Evolutionary conservation across 1,140 invertebrate species (phyloP).

Genomic region (Drosophila malerkotliana): DNA sequence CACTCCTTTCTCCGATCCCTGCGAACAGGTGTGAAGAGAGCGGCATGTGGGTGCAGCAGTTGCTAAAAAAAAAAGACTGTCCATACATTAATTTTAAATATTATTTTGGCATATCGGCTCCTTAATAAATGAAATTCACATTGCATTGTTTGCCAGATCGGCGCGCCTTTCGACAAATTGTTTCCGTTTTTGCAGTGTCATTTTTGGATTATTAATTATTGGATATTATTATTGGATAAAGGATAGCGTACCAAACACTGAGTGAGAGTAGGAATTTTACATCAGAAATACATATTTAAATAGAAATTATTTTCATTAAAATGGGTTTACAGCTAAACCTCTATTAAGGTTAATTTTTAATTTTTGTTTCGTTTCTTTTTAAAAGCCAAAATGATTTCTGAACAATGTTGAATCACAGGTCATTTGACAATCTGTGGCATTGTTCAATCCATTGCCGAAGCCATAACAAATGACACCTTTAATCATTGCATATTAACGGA

Average conservation of each 20-base stretch:
- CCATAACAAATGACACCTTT: constrained; percentile 78
- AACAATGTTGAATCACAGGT: constrained; percentile 5
- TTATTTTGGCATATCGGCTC: constrained; percentile 73
- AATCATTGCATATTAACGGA: constrained; percentile 80
- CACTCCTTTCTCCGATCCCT: constrained; percentile 10
- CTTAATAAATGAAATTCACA: constrained; percentile 73
- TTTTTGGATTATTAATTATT: constrained; percentile 51
- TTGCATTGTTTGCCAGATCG: constrained; percentile 45
- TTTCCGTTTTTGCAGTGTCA: constrained; percentile 61
- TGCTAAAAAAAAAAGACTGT: constrained; percentile 21
- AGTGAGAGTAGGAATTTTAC: background rate
- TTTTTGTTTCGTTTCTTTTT: background rate
- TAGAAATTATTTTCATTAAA: background rate
- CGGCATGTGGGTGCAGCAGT: constrained; percentile 69
- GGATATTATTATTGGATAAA: background rate
- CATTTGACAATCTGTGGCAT: constrained; percentile 12
- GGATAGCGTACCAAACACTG: background rate
- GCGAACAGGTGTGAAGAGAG: constrained; percentile 69
- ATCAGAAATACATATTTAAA: too few species aligned
- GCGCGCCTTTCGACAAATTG: constrained; percentile 71
- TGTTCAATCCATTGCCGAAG: constrained; percentile 32
- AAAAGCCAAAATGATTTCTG: background rate
- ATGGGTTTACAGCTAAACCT: background rate
- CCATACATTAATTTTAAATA: constrained; percentile 74
- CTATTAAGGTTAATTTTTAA: background rate